Evolutionary conservation across 2,888 invertebrate species (phyloP).

Genomic region (Yponomeuta malinellus): DNA sequence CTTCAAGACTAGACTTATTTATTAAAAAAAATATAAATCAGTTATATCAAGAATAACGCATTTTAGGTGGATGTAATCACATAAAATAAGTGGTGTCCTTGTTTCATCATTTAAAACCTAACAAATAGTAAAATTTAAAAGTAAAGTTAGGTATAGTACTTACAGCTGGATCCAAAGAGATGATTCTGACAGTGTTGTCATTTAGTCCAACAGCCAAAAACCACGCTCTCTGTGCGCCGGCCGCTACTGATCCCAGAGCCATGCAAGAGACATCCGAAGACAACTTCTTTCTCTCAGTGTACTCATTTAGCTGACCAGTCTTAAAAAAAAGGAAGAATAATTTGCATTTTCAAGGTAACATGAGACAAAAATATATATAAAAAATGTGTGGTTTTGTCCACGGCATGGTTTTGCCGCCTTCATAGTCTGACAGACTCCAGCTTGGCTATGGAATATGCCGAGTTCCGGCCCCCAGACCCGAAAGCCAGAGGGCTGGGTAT

Average conservation of each 20-base stretch:
- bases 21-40: conserved; percentile 10
- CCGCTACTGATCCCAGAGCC: conserved; percentile 96
- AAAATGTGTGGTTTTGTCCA: conserved; percentile 57
- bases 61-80: conserved; percentile 69
- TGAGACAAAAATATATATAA: conserved; percentile 14
- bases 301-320: conserved; percentile 99
- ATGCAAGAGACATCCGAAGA: conserved; percentile 98
- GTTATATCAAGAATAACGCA: conserved; percentile 62
- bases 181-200: conserved; percentile 97
- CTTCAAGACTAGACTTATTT: neutral
- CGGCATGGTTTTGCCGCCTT: conserved; percentile 83
- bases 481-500: conserved; percentile 64
- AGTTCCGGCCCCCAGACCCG: conserved; percentile 68
- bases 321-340: conserved; percentile 53
- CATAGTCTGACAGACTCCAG: conserved; percentile 81
- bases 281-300: conserved; percentile 97
- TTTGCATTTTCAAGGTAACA: conserved; percentile 21
- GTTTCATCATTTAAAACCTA: conserved; percentile 53
- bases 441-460: conserved; percentile 85
- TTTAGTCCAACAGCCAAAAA: conserved; percentile 97
- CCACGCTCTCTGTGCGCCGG: conserved; percentile 95
- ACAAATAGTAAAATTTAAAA: neutral
- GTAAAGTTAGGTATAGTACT: conserved; percentile 32
- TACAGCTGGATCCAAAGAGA: conserved; percentile 95
- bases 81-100: conserved; percentile 71